Percentiles rank a stretch among this genome's conserved stretches.
Conservation (phyloP, 23 tunicate species). For the Styela clava region DNA sequence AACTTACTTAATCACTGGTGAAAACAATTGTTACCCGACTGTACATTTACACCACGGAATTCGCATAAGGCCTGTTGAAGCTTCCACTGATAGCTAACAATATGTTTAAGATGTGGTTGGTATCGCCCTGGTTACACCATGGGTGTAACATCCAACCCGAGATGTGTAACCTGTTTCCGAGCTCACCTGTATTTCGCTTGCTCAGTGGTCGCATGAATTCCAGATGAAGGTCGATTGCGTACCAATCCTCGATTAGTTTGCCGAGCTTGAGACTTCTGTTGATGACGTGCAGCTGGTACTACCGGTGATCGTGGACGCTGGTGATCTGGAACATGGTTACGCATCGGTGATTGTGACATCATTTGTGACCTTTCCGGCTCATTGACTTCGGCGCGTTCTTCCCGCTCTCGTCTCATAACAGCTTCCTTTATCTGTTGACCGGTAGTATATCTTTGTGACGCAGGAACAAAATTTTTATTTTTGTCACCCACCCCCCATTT, state of each 20-base stretch:
- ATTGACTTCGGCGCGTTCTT: neutral
- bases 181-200: constrained; percentile 64
- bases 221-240: constrained; percentile 13
- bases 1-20: no score
- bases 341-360: neutral
- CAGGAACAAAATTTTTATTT: constrained; percentile 57
- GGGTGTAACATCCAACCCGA: no score
- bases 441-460: constrained; percentile 45
- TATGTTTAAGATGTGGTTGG: no score
- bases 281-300: neutral
- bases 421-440: constrained; percentile 3
- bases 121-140: no score
- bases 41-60: no score
- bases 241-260: neutral
- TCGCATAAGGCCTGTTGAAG: no score
- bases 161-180: no score
- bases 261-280: neutral
- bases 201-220: constrained; percentile 73
- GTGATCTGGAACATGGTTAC: neutral
- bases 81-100: no score
- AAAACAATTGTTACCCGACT: no score
- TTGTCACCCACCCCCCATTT: constrained; percentile 90
- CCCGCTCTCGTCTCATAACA: neutral
- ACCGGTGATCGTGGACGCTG: neutral
- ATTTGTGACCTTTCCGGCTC: neutral